Percentiles rank a stretch among this genome's conserved stretches.
Conservation (phyloP, 2,888 invertebrate genomes). For the Catocala sponsa region DNA sequence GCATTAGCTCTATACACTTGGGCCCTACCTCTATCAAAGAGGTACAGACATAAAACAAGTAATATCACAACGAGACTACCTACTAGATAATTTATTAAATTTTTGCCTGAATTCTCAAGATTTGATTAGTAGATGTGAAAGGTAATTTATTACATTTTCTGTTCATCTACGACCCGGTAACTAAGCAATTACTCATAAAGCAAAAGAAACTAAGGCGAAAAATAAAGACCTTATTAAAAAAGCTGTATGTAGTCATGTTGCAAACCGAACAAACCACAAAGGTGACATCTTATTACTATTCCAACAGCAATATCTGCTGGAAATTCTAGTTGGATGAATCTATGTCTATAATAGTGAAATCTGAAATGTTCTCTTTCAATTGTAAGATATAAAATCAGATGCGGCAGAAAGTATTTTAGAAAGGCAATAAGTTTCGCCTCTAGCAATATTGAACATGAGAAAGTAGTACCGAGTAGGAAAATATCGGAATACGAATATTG, state of each 20-base stretch:
- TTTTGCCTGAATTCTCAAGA: neutral
- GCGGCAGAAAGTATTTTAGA: constrained; percentile 11
- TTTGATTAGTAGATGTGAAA: constrained; percentile 1
- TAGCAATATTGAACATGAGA: constrained; percentile 23
- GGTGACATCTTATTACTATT: constrained; percentile 3
- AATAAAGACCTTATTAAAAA: too few species aligned
- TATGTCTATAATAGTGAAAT: neutral
- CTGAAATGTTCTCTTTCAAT: neutral
- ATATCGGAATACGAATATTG: constrained; percentile 18
- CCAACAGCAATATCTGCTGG: constrained; percentile 2
- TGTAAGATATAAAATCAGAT: constrained; percentile 4
- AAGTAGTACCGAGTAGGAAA: constrained; percentile 16
- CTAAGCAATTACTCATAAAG: neutral
- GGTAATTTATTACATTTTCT: neutral
- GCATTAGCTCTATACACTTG: too few species aligned
- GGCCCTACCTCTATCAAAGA: constrained; percentile 3
- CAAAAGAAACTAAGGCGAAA: too few species aligned
- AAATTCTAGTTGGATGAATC: neutral
- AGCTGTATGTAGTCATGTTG: neutral
- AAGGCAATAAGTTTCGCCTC: constrained; percentile 14
- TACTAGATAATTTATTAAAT: constrained; percentile 7
- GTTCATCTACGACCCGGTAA: neutral
- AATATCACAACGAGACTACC: neutral
- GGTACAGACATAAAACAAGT: constrained; percentile 2
- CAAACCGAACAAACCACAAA: constrained; percentile 3